phyloP scores from a whole-genome alignment of 2,888 invertebrate genomes.

The Hybos culiciformis region DNA sequence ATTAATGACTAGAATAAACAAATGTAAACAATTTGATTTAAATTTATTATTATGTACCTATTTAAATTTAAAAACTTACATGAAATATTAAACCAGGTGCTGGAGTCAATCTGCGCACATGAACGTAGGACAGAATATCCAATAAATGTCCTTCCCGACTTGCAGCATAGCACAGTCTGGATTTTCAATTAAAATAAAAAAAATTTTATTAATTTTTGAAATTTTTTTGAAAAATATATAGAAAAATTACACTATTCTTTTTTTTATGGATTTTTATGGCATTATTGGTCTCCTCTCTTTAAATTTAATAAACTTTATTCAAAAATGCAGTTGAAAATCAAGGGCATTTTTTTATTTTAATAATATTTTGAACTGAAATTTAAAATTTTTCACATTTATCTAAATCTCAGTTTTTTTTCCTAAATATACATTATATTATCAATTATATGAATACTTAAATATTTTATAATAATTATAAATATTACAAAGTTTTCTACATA shows the following conservation, averaged over 20 bases:
- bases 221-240: background rate
- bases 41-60: background rate
- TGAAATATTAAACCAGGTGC: slow-evolving; percentile 94
- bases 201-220: background rate
- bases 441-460: too few species aligned
- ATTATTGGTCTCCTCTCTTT: too few species aligned
- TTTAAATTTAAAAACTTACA: slow-evolving; percentile 37
- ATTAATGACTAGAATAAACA: slow-evolving; percentile 53
- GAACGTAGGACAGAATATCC: slow-evolving; percentile 82
- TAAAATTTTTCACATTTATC: too few species aligned
- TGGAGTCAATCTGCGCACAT: slow-evolving; percentile 79
- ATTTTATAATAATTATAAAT: too few species aligned
- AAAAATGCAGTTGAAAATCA: too few species aligned
- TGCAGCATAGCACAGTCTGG: slow-evolving; percentile 83
- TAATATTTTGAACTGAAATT: too few species aligned
- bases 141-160: slow-evolving; percentile 85
- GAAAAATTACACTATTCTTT: background rate
- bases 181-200: slow-evolving; percentile 17
- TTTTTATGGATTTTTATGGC: too few species aligned
- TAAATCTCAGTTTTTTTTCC: too few species aligned
- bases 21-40: background rate
- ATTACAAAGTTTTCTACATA: too few species aligned
- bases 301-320: too few species aligned
- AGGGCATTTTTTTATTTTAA: too few species aligned
- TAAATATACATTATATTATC: too few species aligned